Evolutionary conservation across 2,888 invertebrate species (phyloP).

Genomic region (Amiota mariae): DNA sequence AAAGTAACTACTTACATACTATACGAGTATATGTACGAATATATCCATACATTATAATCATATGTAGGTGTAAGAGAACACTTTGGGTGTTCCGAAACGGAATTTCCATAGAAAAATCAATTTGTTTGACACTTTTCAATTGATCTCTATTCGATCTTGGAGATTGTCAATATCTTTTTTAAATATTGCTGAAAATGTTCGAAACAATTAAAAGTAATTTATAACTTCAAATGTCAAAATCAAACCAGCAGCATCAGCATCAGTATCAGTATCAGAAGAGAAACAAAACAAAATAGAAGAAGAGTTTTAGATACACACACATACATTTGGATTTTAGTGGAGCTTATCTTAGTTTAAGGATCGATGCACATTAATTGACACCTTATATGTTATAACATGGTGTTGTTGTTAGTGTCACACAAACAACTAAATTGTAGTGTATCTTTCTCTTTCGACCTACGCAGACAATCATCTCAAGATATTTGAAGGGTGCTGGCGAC

Average conservation of each 20-base stretch:
- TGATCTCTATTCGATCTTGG: background rate
- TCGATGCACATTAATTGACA: slow-evolving; percentile 59
- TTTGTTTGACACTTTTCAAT: slow-evolving; percentile 29
- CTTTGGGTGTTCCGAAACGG: slow-evolving; percentile 46
- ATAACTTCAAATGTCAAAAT: background rate
- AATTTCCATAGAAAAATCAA: slow-evolving; percentile 26
- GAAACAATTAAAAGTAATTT: slow-evolving; percentile 26
- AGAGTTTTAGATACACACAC: background rate
- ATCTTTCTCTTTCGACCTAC: slow-evolving; percentile 14
- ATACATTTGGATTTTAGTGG: slow-evolving; percentile 13
- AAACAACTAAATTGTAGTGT: slow-evolving; percentile 9
- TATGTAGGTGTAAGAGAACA: slow-evolving; percentile 11
- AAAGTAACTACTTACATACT: too few species aligned
- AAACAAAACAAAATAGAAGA: too few species aligned
- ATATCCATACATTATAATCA: too few species aligned
- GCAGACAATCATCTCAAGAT: slow-evolving; percentile 15
- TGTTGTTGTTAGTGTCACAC: slow-evolving; percentile 44
- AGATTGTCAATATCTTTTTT: background rate
- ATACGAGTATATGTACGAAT: too few species aligned
- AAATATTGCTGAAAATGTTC: slow-evolving; percentile 17
- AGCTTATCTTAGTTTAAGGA: slow-evolving; percentile 13
- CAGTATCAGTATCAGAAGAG: background rate
- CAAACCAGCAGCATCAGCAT: background rate
- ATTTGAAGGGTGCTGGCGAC: background rate
- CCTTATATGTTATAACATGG: slow-evolving; percentile 43